Conservation (phyloP, 2,797 vertebrate genomes). For the Rhinichthys osculus region DNA sequence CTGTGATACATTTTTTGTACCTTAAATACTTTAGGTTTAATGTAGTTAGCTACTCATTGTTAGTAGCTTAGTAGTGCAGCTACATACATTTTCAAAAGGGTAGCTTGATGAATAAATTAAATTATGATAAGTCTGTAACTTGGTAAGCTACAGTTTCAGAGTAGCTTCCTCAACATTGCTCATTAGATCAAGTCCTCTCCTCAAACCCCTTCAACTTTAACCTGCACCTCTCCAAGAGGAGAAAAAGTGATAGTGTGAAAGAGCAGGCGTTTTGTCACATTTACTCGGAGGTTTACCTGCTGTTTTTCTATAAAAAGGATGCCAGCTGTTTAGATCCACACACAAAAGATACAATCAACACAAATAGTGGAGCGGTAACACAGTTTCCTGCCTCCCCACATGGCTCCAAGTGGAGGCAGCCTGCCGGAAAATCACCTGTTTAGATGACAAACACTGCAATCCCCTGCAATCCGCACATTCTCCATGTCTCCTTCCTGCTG, state of each 20-base stretch:
- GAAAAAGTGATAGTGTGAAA: constrained; percentile 64
- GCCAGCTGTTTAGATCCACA: constrained; percentile 79
- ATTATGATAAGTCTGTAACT: neutral
- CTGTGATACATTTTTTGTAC: too few relatives aligned
- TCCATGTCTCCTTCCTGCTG: constrained; percentile 31
- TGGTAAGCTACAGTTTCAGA: neutral
- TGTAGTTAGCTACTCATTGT: too few relatives aligned
- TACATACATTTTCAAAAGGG: neutral
- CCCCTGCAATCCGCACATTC: constrained; percentile 67
- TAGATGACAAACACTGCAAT: constrained; percentile 78
- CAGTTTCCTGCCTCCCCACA: constrained; percentile 78
- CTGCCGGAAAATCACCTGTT: constrained; percentile 83
- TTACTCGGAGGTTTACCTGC: constrained; percentile 69
- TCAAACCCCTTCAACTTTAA: constrained; percentile 21
- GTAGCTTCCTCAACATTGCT: neutral
- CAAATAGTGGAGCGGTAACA: constrained; percentile 74
- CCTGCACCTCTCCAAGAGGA: constrained; percentile 2
- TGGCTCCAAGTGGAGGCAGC: constrained; percentile 78
- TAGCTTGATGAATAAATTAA: neutral
- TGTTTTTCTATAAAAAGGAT: constrained; percentile 72
- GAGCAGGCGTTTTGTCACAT: constrained; percentile 36
- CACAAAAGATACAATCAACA: constrained; percentile 78
- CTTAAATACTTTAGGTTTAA: too few relatives aligned
- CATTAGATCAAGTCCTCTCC: neutral
- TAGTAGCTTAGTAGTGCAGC: neutral